Evolutionary conservation across 35 echinoderm and acorn worm genomes (phyloP).

Genomic region (Heliocidaris tuberculata): DNA sequence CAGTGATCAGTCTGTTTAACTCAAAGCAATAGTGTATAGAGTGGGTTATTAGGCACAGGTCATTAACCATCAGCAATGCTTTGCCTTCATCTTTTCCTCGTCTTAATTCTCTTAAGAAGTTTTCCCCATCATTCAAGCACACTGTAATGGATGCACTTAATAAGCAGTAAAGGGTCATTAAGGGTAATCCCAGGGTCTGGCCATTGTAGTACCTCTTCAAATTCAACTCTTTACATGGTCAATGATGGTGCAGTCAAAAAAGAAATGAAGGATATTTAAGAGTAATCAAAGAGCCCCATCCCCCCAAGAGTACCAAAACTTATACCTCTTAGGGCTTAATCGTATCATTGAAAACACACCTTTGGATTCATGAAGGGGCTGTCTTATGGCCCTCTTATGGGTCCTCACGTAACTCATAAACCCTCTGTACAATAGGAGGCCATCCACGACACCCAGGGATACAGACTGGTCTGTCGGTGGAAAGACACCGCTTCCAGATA

Average conservation of each 20-base stretch:
- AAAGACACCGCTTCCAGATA: slow-evolving; percentile 6
- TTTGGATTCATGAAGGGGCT: not conserved
- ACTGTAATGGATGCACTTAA: not conserved
- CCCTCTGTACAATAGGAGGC: not conserved
- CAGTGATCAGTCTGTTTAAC: not conserved
- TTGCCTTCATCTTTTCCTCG: not conserved
- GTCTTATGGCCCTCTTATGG: not conserved
- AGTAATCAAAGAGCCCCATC: not conserved
- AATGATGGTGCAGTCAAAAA: not conserved
- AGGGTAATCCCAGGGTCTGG: not conserved
- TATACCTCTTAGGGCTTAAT: not conserved
- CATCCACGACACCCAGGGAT: not conserved
- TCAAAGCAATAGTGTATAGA: not conserved
- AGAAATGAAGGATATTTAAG: not conserved
- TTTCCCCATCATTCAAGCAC: not conserved
- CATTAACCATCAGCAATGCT: not conserved
- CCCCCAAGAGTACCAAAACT: not conserved
- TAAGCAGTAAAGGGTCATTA: not conserved
- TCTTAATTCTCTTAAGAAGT: not conserved
- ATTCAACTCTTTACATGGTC: not conserved
- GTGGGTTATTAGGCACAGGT: not conserved
- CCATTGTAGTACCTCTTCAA: slow-evolving; percentile 6
- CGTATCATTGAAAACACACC: not conserved
- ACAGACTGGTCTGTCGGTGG: not conserved
- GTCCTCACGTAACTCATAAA: not conserved